These are phyloP conservation scores for Luffia ferchaultella DNA, from an alignment of 2,888 invertebrate species.

Conservation along the genomic window DNA sequence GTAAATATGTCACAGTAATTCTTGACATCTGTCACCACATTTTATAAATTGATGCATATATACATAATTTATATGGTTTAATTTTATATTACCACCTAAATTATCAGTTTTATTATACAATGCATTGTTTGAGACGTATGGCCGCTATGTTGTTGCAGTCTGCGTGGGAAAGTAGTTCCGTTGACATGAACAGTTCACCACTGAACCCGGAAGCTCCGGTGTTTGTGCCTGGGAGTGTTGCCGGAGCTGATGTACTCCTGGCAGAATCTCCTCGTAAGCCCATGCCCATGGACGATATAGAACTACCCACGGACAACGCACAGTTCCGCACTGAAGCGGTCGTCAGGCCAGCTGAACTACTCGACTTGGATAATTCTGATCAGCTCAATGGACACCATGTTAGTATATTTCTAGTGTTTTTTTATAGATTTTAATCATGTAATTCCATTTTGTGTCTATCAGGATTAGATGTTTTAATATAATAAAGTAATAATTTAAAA, in stretches of 20 bases:
- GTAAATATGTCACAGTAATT: too few species aligned
- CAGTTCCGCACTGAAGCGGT: constrained; percentile 73
- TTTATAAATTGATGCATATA: too few species aligned
- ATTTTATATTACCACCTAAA: too few species aligned
- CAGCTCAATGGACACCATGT: constrained; percentile 67
- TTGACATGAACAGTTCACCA: constrained; percentile 78
- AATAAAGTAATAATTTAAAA: too few species aligned
- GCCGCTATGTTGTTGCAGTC: constrained; percentile 40
- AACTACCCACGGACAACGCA: constrained; percentile 64
- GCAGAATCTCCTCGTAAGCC: constrained; percentile 80
- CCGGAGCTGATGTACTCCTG: constrained; percentile 60
- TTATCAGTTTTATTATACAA: too few species aligned
- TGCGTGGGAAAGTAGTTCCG: constrained; percentile 56
- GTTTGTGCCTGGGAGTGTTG: constrained; percentile 74
- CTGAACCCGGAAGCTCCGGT: constrained; percentile 88
- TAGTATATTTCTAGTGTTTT: constrained; percentile 19
- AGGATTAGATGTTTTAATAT: too few species aligned
- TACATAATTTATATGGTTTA: too few species aligned
- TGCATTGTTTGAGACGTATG: too few species aligned
- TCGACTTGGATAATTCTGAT: constrained; percentile 58
- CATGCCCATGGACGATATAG: constrained; percentile 69
- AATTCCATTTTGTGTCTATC: too few species aligned
- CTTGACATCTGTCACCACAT: too few species aligned
- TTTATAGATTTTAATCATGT: too few species aligned
- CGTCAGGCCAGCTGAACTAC: constrained; percentile 68